Base-by-base conservation (phyloP, 53 echinoderm and acorn worm genomes). In the Holothuria leucospilota region DNA sequence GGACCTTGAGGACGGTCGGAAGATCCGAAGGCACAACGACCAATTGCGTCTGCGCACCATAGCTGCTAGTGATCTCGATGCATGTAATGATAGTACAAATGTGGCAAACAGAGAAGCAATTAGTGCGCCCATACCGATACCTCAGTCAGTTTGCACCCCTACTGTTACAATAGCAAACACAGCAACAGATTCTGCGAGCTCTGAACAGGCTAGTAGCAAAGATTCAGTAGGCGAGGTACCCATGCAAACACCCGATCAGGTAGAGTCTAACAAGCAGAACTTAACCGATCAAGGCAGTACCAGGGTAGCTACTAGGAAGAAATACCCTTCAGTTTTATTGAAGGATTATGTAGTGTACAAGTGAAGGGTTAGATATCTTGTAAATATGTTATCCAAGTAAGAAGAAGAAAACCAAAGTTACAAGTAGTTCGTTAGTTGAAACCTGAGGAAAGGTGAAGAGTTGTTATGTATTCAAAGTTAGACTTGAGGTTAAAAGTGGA, bases 21-120 rank as follows among this genome's bases (percentile, higher is more conserved):
- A 52, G 20, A 87, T 91, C 41, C 21, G 91, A 58, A 61, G 91
- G 15, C 91, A n/a, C 51, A 30, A 41, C 0, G 91, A 91, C 24
- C 91, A 91, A 20, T 87, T n/a, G 24, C 69, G 91, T 56, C 51
- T 72, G 15, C 63, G 66, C 20, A 61, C 23, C 30, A 20, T 15
- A 78, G 13, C 28, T 3, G 4, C 16, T 4, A 42, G 51, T 68
- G 69, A 69, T 24, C 13, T 40, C 40, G 73, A 34, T 18, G 13
- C 40, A 67, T 8, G 8, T n/a, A 72, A 72, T 39, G 2, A n/a
- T 5, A 38, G n/a, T 18, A 4, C 73, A 29, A 72, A n/a, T 69
- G 69, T 69, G n/a, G n/a, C 69, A 7, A 29, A 69, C 29, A 69
- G 62, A 62, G 62, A 62, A n/a, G 62, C 62, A 62, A 62, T 62